Base-by-base conservation (phyloP, 2,888 invertebrate genomes). In the Bhutanitis thaidina region DNA sequence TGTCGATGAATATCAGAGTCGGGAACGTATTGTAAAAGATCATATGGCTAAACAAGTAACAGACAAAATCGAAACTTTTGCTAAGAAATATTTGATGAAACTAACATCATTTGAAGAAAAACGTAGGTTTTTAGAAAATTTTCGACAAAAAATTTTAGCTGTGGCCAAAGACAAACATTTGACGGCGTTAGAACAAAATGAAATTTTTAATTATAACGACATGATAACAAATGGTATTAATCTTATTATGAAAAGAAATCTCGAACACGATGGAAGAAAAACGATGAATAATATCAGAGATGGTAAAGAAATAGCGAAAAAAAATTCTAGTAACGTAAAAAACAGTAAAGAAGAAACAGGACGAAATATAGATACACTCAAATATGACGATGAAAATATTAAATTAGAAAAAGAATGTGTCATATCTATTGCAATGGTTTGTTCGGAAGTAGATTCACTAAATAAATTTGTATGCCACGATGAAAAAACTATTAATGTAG, bases 401-500 rank as follows among this genome's bases (percentile, higher is more conserved):
- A 29, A 36, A 15, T 14, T 37, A n/a, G 40, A 53, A 43, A 39
- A 36, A 30, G 46, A 55, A 34, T 58, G 57, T 20, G 32, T 52
- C 15, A 35, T 34, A 16, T 41, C 62, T 25, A 55, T 70, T 27
- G 53, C 63, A 12, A 57, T 61, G 40, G 65, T 66, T 35, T 85
- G 86, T 55, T 27, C 50, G 3, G 61, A 67, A 35, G 67, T 85
- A 35, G 62, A 67, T 55, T 45, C 54, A n/a, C 59, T 86, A 43
- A 69, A 70, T 57, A 62, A 59, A 53, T 60, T 80, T 32, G 53
- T 58, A 29, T 87, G 86, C 60, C 53, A 52, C 8, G 61, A 64
- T 43, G 62, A 67, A 40, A 60, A 46, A 29, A 54, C 49, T 34
- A 43, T 82, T 32, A 51, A 66, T 7, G 54, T 83, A 38, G 61